Evolutionary conservation across 2,797 vertebrate species (phyloP).

Genomic region (Leuciscus waleckii): DNA sequence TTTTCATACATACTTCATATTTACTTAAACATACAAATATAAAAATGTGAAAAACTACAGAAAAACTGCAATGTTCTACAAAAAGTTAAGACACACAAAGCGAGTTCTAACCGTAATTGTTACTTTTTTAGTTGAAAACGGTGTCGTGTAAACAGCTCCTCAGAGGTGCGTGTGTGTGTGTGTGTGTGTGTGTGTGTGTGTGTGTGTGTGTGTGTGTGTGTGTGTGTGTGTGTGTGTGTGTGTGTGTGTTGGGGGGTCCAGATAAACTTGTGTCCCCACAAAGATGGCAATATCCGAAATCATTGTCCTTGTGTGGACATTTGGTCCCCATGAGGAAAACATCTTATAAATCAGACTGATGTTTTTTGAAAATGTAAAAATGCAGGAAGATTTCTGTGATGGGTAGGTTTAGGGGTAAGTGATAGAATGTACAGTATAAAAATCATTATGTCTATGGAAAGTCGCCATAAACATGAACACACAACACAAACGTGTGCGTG

Average conservation of each 20-base stretch:
- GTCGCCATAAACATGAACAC: background rate
- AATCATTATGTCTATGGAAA: background rate
- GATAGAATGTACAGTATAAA: background rate
- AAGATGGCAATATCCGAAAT: background rate
- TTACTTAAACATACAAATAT: no score
- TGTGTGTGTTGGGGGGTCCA: no score
- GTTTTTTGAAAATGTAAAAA: background rate
- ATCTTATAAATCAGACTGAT: background rate
- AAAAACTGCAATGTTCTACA: no score
- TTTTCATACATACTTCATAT: no score
- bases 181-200: background rate
- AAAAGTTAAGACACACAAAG: no score
- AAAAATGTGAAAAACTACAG: no score
- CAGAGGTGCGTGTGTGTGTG: no score
- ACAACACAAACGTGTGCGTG: background rate
- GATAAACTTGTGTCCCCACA: background rate
- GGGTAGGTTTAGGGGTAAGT: background rate
- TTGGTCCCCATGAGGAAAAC: background rate
- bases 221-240: no score
- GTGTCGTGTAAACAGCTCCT: no score
- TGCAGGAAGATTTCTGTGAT: background rate
- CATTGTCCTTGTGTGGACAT: no score
- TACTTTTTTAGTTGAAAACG: no score
- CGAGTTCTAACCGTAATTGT: no score
- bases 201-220: background rate